Percentiles rank a stretch among this genome's conserved stretches.
Conservation (phyloP, 2,797 vertebrate genomes). For the Sebastes trivittatus region DNA sequence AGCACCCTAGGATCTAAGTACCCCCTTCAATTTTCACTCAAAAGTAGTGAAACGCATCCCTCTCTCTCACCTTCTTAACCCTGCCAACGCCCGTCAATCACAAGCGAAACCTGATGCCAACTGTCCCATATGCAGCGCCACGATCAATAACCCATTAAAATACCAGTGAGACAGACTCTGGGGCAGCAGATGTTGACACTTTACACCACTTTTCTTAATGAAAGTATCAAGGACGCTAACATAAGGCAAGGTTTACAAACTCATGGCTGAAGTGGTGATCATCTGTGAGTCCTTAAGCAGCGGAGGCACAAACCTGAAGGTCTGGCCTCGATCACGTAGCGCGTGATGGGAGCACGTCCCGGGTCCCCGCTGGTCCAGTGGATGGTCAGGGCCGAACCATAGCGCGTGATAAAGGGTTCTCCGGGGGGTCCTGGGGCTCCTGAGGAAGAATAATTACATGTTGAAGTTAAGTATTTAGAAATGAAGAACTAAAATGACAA, state of each 20-base stretch:
- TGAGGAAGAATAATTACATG: slow-evolving; percentile 39
- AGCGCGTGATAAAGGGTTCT: slow-evolving; percentile 93
- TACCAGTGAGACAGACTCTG: slow-evolving; percentile 7
- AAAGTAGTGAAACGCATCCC: slow-evolving; percentile 27
- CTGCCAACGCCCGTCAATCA: slow-evolving; percentile 59
- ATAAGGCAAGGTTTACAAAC: neutral
- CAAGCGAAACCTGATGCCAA: slow-evolving; percentile 53
- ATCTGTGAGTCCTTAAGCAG: neutral
- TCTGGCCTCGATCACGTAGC: slow-evolving; percentile 95
- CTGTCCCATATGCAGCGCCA: slow-evolving; percentile 36
- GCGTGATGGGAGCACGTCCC: slow-evolving; percentile 92
- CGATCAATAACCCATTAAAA: slow-evolving; percentile 75
- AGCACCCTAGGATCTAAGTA: neutral
- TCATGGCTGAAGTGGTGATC: neutral
- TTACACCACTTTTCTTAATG: slow-evolving; percentile 38
- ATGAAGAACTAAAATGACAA: neutral
- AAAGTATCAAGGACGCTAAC: neutral
- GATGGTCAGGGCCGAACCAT: slow-evolving; percentile 92
- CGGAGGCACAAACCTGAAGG: slow-evolving; percentile 87
- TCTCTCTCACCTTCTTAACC: slow-evolving; percentile 25
- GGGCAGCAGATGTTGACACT: slow-evolving; percentile 61
- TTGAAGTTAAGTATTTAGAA: neutral
- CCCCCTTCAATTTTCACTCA: neutral
- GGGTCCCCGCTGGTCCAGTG: slow-evolving; percentile 96
- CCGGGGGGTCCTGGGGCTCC: slow-evolving; percentile 94